A percentile compares a stretch with the other conserved stretches of the same genome.
Evolutionary conservation across 2,113 vertebrate species (phyloP).

Genomic region (Sardina pilchardus): DNA sequence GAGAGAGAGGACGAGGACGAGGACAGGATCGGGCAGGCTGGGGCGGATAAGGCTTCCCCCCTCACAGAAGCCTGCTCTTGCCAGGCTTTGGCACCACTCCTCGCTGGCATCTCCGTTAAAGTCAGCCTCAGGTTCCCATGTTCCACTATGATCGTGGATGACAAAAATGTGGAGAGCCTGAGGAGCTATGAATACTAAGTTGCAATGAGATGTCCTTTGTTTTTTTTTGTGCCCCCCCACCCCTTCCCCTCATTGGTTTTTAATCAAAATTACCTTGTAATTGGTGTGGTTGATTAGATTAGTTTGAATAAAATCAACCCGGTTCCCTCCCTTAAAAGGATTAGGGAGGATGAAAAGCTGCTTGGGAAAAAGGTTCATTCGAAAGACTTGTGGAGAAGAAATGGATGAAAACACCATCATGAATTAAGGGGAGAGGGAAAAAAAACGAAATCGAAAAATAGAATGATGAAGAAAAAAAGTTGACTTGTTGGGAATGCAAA

Average conservation of each 20-base stretch:
- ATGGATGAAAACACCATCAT: constrained; percentile 64
- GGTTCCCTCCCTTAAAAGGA: constrained; percentile 59
- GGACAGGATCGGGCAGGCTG: neutral
- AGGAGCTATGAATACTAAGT: constrained; percentile 45
- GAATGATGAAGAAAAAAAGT: constrained; percentile 53
- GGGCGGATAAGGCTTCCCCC: neutral
- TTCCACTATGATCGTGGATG: constrained; percentile 31
- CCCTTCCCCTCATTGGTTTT: constrained; percentile 55
- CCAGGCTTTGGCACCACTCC: neutral
- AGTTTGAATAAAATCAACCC: constrained; percentile 63
- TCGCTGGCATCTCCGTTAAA: constrained; percentile 13
- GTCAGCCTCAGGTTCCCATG: constrained; percentile 42
- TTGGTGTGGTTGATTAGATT: constrained; percentile 70
- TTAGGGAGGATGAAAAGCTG: constrained; percentile 60
- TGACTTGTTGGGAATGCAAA: constrained; percentile 84
- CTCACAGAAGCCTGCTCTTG: constrained; percentile 1
- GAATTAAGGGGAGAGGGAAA: constrained; percentile 33
- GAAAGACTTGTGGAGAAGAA: constrained; percentile 45
- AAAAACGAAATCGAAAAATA: constrained; percentile 33
- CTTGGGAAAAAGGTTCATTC: constrained; percentile 56
- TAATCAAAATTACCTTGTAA: constrained; percentile 67
- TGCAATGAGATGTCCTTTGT: constrained; percentile 44
- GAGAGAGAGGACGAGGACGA: neutral
- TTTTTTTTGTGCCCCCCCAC: constrained; percentile 41
- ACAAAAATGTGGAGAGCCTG: constrained; percentile 30